These are phyloP conservation scores for Platygyra sinensis DNA, from an alignment of 64 coral and sea anemone species.

Conservation along the genomic window DNA sequence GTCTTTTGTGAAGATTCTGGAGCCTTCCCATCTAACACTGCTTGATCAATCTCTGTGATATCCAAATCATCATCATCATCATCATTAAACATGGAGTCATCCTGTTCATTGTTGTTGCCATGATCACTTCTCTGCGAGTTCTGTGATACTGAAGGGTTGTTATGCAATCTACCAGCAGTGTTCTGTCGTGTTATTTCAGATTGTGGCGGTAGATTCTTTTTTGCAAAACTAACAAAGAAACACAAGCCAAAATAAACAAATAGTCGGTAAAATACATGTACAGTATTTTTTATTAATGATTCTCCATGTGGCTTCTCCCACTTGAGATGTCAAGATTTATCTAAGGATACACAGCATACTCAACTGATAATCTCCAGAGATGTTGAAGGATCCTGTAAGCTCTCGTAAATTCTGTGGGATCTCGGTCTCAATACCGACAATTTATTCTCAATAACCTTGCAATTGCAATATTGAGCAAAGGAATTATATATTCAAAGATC, in stretches of 20 bases:
- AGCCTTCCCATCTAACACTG: background rate
- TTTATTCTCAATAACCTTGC: no score
- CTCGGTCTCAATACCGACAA: no score
- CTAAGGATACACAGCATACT: no score
- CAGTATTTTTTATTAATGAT: no score
- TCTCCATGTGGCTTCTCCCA: no score
- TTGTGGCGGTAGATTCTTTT: background rate
- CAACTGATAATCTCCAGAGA: no score
- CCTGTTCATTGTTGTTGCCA: background rate
- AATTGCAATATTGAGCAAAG: background rate
- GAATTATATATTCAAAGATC: background rate
- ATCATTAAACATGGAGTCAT: conserved; percentile 17
- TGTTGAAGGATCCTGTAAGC: no score
- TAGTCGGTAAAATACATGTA: background rate
- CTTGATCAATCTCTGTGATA: background rate
- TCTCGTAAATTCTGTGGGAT: no score
- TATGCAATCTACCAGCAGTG: background rate
- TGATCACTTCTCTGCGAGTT: background rate
- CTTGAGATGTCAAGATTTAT: no score
- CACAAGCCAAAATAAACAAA: background rate
- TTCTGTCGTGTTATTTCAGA: background rate
- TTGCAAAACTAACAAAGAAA: conserved; percentile 2
- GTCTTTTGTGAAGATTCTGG: background rate
- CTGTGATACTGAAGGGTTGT: background rate
- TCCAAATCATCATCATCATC: conserved; percentile 36